Percentiles rank a stretch among this genome's conserved stretches.
Conservation (phyloP, 2,888 invertebrate genomes). For the Colostygia pectinataria region DNA sequence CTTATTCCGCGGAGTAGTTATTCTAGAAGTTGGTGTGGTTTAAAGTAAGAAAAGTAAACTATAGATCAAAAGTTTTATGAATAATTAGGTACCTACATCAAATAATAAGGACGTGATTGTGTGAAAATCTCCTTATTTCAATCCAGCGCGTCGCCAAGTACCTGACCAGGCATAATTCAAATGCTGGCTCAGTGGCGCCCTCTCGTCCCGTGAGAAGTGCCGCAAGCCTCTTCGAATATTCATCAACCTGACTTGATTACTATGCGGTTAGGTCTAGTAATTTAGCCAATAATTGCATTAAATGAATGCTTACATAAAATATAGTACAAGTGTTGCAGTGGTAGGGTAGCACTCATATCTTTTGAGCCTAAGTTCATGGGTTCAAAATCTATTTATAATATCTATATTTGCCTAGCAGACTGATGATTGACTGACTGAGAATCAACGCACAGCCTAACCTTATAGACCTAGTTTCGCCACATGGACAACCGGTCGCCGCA, state of each 20-base stretch:
- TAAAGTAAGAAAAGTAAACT: neutral
- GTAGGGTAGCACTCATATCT: no score
- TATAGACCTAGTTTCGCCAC: no score
- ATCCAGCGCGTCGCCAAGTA: constrained; percentile 13
- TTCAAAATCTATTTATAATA: no score
- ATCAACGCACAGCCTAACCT: no score
- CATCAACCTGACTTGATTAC: constrained; percentile 67
- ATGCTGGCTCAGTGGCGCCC: constrained; percentile 58
- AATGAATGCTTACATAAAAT: constrained; percentile 4
- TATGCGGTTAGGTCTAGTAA: constrained; percentile 33
- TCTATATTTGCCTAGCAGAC: no score
- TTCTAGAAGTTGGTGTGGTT: no score
- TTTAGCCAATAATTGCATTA: constrained; percentile 7
- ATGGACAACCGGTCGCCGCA: no score
- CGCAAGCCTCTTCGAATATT: constrained; percentile 71
- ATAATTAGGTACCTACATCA: neutral
- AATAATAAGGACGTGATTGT: constrained; percentile 2
- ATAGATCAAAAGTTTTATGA: no score
- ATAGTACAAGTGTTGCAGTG: neutral
- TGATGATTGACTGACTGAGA: no score
- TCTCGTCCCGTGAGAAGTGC: constrained; percentile 44
- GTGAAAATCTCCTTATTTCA: constrained; percentile 12
- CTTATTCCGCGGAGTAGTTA: no score
- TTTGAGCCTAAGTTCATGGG: no score
- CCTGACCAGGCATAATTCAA: constrained; percentile 70